Conservation (phyloP, 1,140 invertebrate genomes). For the Paramacrobiotus metropolitanus region DNA sequence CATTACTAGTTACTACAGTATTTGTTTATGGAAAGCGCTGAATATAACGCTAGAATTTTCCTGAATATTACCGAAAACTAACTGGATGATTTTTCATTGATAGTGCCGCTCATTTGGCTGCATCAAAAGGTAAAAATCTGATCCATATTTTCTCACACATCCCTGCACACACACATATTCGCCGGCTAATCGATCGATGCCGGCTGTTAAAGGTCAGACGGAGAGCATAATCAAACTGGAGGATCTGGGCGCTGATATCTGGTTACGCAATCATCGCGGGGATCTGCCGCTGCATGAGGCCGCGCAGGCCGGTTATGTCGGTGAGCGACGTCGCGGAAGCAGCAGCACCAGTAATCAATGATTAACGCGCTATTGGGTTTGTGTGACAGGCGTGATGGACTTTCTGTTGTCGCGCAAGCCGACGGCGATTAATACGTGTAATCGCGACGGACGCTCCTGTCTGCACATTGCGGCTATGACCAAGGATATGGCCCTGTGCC, state of each 20-base stretch:
- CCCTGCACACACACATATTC: too few species aligned
- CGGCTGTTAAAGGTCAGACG: too few species aligned
- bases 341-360: too few species aligned
- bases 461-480: conserved; percentile 80
- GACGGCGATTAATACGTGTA: conserved; percentile 58
- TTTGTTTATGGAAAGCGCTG: background rate
- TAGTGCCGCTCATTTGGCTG: conserved; percentile 49
- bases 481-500: conserved; percentile 80
- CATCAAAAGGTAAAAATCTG: too few species aligned
- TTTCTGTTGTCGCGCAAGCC: conserved; percentile 61
- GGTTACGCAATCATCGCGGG: conserved; percentile 67
- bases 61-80: too few species aligned
- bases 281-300: conserved; percentile 84
- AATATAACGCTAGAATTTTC: too few species aligned
- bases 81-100: too few species aligned
- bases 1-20: too few species aligned
- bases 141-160: too few species aligned
- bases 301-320: conserved; percentile 62
- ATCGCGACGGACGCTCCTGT: conserved; percentile 70
- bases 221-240: conserved; percentile 50
- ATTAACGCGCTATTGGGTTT: background rate
- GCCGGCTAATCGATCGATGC: too few species aligned
- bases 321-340: conserved; percentile 15
- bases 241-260: conserved; percentile 61
- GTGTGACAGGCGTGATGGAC: conserved; percentile 4